Conservation (phyloP, 2,797 vertebrate species). For the Knipowitschia caucasica region DNA sequence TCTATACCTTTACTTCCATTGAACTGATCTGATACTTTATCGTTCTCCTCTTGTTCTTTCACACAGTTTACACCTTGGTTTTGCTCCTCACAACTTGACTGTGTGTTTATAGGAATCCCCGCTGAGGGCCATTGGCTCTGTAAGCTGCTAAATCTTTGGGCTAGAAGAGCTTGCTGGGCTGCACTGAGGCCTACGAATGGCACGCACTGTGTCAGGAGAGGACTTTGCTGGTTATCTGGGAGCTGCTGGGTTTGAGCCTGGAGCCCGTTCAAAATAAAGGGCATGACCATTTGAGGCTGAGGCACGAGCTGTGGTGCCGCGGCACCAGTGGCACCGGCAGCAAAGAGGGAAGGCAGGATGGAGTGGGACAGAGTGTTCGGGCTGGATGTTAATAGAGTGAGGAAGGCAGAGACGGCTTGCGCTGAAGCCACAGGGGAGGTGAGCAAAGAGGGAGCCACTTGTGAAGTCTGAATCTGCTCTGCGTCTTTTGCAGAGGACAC, state of each 20-base stretch:
- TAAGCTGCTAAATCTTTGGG: constrained; percentile 78
- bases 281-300: constrained; percentile 81
- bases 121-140: constrained; percentile 76
- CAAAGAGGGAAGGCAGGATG: constrained; percentile 72
- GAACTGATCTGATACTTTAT: constrained; percentile 30
- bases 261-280: constrained; percentile 77
- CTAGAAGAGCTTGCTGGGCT: constrained; percentile 79
- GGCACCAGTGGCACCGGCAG: constrained; percentile 62
- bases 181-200: constrained; percentile 77
- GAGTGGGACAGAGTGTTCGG: constrained; percentile 73
- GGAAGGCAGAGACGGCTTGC: constrained; percentile 80
- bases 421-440: constrained; percentile 78
- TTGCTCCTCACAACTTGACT: constrained; percentile 55
- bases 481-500: constrained; percentile 68
- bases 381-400: constrained; percentile 78
- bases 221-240: constrained; percentile 71
- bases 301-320: constrained; percentile 73
- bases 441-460: constrained; percentile 72
- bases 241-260: constrained; percentile 73
- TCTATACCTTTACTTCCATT: constrained; percentile 28
- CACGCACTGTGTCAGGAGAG: constrained; percentile 76
- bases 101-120: constrained; percentile 51
- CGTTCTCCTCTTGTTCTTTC: constrained; percentile 39
- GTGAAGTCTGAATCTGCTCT: constrained; percentile 69
- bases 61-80: constrained; percentile 38